Conservation (phyloP, 2,113 vertebrate genomes). For the Theristicus caerulescens region DNA sequence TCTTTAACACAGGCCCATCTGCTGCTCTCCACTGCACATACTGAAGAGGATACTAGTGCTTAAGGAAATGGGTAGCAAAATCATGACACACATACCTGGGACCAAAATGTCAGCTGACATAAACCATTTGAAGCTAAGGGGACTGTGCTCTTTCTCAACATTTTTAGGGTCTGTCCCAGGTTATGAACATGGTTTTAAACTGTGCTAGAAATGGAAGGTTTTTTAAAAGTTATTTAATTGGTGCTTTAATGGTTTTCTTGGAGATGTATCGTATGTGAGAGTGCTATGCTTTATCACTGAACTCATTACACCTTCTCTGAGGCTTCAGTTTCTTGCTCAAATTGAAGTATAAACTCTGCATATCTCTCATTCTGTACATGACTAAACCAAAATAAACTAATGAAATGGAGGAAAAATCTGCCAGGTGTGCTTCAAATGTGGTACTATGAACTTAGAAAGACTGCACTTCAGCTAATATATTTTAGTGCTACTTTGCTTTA, state of each 20-base stretch:
- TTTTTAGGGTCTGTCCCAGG: not conserved
- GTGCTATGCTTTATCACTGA: not conserved
- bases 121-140: not conserved
- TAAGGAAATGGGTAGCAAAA: not conserved
- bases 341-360: not conserved
- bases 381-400: not conserved
- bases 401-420: not conserved
- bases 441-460: not conserved
- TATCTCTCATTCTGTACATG: not conserved
- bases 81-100: not conserved
- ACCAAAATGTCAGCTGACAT: not conserved
- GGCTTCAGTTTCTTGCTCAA: not conserved
- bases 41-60: not conserved
- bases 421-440: not conserved
- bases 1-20: constrained; percentile 26
- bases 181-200: not conserved
- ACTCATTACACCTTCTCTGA: not conserved
- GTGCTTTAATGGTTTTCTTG: not conserved
- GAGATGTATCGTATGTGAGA: not conserved
- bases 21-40: not conserved
- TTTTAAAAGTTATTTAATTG: not conserved
- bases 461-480: not conserved
- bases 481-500: not conserved
- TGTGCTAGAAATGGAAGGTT: not conserved
- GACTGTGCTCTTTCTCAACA: not conserved